Base-by-base conservation (phyloP, 2,888 invertebrate genomes). In the Hedya salicella region DNA sequence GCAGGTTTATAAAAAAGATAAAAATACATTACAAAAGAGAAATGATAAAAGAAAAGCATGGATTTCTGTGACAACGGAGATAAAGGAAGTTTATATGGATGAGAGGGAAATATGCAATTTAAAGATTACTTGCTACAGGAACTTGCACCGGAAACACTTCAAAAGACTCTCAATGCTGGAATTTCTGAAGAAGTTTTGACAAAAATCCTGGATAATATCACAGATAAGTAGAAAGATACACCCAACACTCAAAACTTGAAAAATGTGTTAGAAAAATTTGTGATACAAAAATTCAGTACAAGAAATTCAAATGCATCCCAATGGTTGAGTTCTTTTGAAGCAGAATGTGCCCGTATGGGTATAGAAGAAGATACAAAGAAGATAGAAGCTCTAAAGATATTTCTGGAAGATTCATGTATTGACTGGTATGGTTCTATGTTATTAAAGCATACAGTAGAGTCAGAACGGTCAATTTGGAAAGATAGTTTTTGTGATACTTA, bases 401-500 rank as follows among this genome's bases (percentile, higher is more conserved):
- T 70, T 56, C 9, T 71, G 48, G 69, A 69, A 16, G 61, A 68
- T 42, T 62, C 56, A 6, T 62, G 62, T 64, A 14, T 64, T 16
- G 69, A 70, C 46, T 69, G 70, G 70, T 68, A 69, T 36, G 57
- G 60, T 42, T 59, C 48, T 17, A 70, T 71, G 71, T 69, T 69
- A 40, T 69, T 69, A 40, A 69, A 71, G 52, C 57, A 53, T 40
- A 68, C 69, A 9, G n/a, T 68, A 8, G 46, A 69, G 8, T 63
- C 69, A 6, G 68, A 66, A 30, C 68, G 68, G 70, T 14, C 17
- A 9, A 53, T 9, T 62, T 78, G 77, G 77, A 74, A 74, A 71
- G 25, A 42, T 25, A 71, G 46, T 1, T 76, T 77, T 69, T 70
- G 62, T 52, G 64, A 77, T 60, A 73, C 77, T 0, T 77, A 44